These are phyloP conservation scores for Cossypha niveicapilla DNA, from an alignment of 2,797 vertebrate genomes.

Conservation along the genomic window DNA sequence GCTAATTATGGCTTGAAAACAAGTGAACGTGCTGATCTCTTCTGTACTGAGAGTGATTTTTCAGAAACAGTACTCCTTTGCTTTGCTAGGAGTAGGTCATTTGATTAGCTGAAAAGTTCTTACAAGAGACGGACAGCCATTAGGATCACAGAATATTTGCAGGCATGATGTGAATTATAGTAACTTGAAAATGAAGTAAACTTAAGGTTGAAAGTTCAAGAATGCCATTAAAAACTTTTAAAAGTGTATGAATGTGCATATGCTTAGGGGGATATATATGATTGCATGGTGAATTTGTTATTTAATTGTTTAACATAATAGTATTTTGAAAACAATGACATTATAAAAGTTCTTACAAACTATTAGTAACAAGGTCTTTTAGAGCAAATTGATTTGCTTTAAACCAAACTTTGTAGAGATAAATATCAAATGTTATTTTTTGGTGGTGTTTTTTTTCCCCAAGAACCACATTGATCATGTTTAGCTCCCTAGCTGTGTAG, in stretches of 20 bases:
- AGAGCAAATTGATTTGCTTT: not conserved
- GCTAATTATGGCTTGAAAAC: not conserved
- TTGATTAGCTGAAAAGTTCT: constrained; percentile 16
- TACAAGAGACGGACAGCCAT: not conserved
- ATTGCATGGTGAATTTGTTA: not conserved
- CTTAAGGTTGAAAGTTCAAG: constrained; percentile 51
- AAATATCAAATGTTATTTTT: not conserved
- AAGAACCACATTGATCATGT: not conserved
- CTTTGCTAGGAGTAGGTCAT: not conserved
- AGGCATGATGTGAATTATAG: constrained; percentile 12
- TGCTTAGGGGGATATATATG: not conserved
- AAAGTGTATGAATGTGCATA: not conserved
- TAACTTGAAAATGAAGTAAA: constrained; percentile 19
- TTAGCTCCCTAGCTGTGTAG: not conserved
- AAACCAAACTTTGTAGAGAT: not conserved
- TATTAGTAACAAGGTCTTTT: not conserved
- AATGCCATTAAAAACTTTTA: constrained; percentile 27
- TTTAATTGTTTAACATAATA: not conserved
- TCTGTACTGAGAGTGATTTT: not conserved
- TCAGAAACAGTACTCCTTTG: not conserved
- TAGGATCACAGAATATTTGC: constrained; percentile 6
- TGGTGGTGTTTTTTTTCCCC: not conserved
- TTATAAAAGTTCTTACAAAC: not conserved
- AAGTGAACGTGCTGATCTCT: not conserved
- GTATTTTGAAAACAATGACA: not conserved